phyloP scores from a whole-genome alignment of 2,888 invertebrate genomes.

The Lepeophtheirus nordmannii region DNA sequence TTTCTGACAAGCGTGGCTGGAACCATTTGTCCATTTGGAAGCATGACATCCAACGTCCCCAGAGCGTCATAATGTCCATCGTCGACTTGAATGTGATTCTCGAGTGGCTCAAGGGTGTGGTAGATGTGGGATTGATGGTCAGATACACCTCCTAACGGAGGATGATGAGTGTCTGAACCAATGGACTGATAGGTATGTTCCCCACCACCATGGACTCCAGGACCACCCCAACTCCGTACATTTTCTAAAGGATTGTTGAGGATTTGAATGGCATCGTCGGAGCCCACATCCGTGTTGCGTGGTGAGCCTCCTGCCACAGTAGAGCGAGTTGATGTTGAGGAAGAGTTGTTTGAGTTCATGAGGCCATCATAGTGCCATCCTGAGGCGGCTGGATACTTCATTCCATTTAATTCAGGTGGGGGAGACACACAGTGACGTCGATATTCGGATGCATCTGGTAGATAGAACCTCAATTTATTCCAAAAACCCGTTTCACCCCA shows the following conservation, averaged over 20 bases:
- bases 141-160: neutral
- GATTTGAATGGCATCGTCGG: neutral
- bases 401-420: neutral
- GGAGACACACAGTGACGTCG: slow-evolving; percentile 4
- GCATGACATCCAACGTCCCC: slow-evolving; percentile 21
- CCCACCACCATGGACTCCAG: no score
- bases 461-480: slow-evolving; percentile 36
- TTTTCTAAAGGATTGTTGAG: slow-evolving; percentile 12
- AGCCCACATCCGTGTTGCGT: neutral
- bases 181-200: slow-evolving; percentile 12
- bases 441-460: slow-evolving; percentile 30
- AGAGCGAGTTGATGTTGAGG: slow-evolving; percentile 17
- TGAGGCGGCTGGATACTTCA: neutral
- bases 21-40: slow-evolving; percentile 24
- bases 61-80: slow-evolving; percentile 13
- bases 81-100: neutral
- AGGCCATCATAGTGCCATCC: slow-evolving; percentile 23
- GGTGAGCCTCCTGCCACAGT: slow-evolving; percentile 9
- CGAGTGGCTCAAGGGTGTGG: slow-evolving; percentile 23
- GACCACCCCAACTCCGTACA: neutral
- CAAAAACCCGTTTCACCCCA: slow-evolving; percentile 37
- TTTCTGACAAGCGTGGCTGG: slow-evolving; percentile 23
- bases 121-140: slow-evolving; percentile 17
- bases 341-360: slow-evolving; percentile 8
- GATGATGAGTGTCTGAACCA: neutral